Conservation (phyloP, 2,888 invertebrate genomes). For the Caenorhabditis drosophilae region DNA sequence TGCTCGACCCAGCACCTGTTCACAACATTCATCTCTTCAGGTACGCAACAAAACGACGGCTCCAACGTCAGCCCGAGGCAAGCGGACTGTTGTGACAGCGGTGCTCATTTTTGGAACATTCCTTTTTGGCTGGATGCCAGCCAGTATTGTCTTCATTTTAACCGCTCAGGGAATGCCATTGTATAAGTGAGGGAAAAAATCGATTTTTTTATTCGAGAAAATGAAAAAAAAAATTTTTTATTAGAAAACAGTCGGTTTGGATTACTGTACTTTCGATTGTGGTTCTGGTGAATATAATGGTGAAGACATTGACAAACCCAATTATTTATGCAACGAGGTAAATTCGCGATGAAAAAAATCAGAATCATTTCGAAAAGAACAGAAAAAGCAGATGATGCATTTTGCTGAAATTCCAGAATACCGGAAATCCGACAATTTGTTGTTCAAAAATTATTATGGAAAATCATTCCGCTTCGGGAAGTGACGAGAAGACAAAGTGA, state of each 20-base stretch:
- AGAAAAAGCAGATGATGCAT: not conserved
- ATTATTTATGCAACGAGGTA: slow-evolving; percentile 75
- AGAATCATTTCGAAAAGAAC: not conserved
- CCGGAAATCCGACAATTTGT: slow-evolving; percentile 55
- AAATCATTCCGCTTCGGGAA: slow-evolving; percentile 31
- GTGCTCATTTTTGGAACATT: slow-evolving; percentile 76
- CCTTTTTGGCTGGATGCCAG: slow-evolving; percentile 74
- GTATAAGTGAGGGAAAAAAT: slow-evolving; percentile 10
- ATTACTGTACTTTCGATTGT: slow-evolving; percentile 70
- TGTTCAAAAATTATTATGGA: slow-evolving; percentile 39
- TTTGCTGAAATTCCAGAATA: slow-evolving; percentile 32
- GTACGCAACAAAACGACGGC: slow-evolving; percentile 36
- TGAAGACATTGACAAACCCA: slow-evolving; percentile 76
- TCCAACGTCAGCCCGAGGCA: slow-evolving; percentile 37
- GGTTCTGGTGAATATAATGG: slow-evolving; percentile 73
- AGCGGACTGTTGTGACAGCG: slow-evolving; percentile 73
- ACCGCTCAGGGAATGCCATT: slow-evolving; percentile 66
- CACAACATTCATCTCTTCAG: slow-evolving; percentile 12
- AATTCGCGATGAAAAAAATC: not conserved
- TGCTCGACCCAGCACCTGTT: not conserved
- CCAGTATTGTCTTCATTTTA: slow-evolving; percentile 74
- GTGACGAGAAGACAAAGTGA: slow-evolving; percentile 23
- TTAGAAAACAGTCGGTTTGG: slow-evolving; percentile 22
- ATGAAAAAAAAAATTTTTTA: not conserved
- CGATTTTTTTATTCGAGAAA: not conserved